Base-by-base conservation (phyloP, 2,113 vertebrate species). In the Rhea americana region DNA sequence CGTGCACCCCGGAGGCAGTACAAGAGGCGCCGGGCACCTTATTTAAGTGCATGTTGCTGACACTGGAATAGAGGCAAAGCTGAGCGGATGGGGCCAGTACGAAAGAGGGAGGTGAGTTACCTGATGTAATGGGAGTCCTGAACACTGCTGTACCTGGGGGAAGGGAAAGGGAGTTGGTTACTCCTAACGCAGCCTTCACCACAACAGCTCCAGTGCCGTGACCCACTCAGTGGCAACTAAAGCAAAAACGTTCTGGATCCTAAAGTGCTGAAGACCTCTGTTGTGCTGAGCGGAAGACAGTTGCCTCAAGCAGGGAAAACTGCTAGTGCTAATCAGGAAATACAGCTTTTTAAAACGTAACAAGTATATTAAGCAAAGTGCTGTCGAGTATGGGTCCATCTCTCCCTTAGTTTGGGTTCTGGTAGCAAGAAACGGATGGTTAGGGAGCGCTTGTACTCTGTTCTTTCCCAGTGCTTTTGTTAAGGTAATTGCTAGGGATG, bases 51-150 rank as follows among this genome's bases (percentile, higher is more conserved):
- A 17, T 1, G 2, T 28, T 47, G 76, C 59, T 50, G 66, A 19
- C 10, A 3, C 47, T 30, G 3, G 41, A 28, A 56, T 28, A 30
- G 78, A 39, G 41, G 2, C 22, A 4, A 39, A 56, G 59, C 32
- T 26, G 41, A 2, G 11, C 26, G 7, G 32, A 5, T 2, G 21
- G 0, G 11, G 28, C 26, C 41, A 8, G 0, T 4, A 1, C 1
- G 45, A 41, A n/a, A 39, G 45, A 32, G 41, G 43, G 76, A 43
- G 22, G 48, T 11, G 25, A 61, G 8, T 12, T 9, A 5, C 2
- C 20, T 9, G 18, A 11, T 32, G n/a, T 30, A 7, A 58, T 4
- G 2, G 63, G 30, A 47, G 12, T 13, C n/a, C 7, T 9, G 15
- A 16, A 30, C 16, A 3, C 17, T 41, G 11, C 7, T 53, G 18